Evolutionary conservation across 2,888 invertebrate species (phyloP).

Genomic region (Aphrophora alni): DNA sequence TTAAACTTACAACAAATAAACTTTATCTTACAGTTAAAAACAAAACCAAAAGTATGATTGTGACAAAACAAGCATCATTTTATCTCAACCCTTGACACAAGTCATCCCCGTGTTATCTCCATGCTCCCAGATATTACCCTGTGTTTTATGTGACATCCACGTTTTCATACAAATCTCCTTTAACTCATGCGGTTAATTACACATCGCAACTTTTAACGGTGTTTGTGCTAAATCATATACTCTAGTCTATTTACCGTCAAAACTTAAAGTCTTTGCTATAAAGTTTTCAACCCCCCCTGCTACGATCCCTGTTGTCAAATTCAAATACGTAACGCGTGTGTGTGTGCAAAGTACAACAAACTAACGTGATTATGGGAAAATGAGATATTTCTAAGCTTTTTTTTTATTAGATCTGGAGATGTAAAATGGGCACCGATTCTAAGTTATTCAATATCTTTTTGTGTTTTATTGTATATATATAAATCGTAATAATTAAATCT

Average conservation of each 20-base stretch:
- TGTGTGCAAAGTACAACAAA: too few relatives aligned
- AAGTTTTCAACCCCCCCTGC: neutral
- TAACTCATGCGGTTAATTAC: neutral
- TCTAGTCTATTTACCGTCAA: neutral
- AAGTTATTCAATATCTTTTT: too few relatives aligned
- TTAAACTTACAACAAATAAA: neutral
- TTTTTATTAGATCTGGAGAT: too few relatives aligned
- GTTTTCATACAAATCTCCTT: neutral
- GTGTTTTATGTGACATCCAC: neutral
- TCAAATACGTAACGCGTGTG: too few relatives aligned
- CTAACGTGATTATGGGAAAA: too few relatives aligned
- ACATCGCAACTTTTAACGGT: neutral
- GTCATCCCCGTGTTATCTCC: neutral
- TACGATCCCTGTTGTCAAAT: too few relatives aligned
- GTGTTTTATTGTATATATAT: too few relatives aligned
- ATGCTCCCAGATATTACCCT: neutral
- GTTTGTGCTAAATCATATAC: neutral
- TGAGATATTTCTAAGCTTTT: too few relatives aligned
- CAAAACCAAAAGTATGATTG: neutral
- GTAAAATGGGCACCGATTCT: too few relatives aligned
- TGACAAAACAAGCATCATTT: neutral
- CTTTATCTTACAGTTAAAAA: neutral
- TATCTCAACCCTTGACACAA: neutral
- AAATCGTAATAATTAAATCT: too few relatives aligned
- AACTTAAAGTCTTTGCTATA: neutral